phyloP scores from a whole-genome alignment of 2,888 invertebrate genomes.

The Gymnosoma rotundatum region DNA sequence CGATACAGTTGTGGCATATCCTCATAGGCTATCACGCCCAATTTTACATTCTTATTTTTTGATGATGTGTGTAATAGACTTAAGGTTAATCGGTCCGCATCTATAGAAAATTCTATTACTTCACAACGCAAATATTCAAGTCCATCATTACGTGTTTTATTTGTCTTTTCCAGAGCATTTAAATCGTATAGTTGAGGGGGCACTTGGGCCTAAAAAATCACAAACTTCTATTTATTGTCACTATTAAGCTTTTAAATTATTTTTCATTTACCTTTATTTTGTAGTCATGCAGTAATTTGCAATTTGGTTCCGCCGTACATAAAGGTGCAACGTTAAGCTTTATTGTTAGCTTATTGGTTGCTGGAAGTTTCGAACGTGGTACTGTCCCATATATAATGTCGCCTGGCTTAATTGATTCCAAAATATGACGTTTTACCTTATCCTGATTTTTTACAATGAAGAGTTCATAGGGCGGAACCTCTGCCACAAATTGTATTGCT shows the following conservation, averaged over 20 bases:
- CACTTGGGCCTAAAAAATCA: conserved; percentile 68
- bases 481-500: conserved; percentile 72
- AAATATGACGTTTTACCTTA: conserved; percentile 90
- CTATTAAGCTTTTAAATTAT: not conserved
- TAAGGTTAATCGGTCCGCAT: conserved; percentile 93
- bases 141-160: conserved; percentile 87
- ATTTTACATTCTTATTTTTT: conserved; percentile 88
- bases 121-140: conserved; percentile 95
- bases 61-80: conserved; percentile 92
- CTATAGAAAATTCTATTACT: conserved; percentile 92
- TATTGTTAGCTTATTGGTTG: conserved; percentile 84
- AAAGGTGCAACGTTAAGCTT: conserved; percentile 86
- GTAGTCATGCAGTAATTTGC: conserved; percentile 92
- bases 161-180: conserved; percentile 46
- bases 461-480: conserved; percentile 92
- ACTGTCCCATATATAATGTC: conserved; percentile 91
- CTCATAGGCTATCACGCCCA: conserved; percentile 91
- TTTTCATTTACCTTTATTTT: conserved; percentile 88
- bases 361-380: conserved; percentile 85
- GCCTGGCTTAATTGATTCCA: conserved; percentile 87
- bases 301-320: conserved; percentile 90
- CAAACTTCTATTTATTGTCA: not conserved
- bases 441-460: conserved; percentile 88
- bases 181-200: conserved; percentile 46
- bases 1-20: conserved; percentile 92